A percentile compares a stretch with the other conserved stretches of the same genome.
phyloP scores from a whole-genome alignment of 2,888 invertebrate species.

The Acrocyrtus sp. region DNA sequence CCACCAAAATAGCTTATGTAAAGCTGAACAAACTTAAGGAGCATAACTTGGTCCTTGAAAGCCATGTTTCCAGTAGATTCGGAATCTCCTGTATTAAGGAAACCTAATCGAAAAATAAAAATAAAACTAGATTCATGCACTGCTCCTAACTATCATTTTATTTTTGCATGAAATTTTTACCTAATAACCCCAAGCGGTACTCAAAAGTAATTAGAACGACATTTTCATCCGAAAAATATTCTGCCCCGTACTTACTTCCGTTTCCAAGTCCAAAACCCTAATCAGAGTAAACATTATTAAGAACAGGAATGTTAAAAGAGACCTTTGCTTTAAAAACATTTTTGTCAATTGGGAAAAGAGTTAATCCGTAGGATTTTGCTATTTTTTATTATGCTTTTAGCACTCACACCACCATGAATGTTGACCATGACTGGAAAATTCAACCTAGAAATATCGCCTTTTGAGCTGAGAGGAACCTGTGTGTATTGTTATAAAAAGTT shows the following conservation, averaged over 20 bases:
- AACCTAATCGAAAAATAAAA: constrained; percentile 23
- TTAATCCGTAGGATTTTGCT: too few relatives aligned
- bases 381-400: too few relatives aligned
- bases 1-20: constrained; percentile 50
- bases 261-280: constrained; percentile 44
- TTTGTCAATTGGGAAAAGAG: too few relatives aligned
- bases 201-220: constrained; percentile 45
- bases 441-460: too few relatives aligned
- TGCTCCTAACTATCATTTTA: neutral
- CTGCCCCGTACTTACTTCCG: constrained; percentile 47
- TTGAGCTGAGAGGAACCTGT: too few relatives aligned
- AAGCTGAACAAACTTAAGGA: constrained; percentile 11
- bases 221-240: constrained; percentile 57
- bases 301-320: too few relatives aligned
- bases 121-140: neutral
- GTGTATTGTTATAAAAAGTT: too few relatives aligned
- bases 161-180: constrained; percentile 12
- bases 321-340: too few relatives aligned
- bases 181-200: constrained; percentile 43
- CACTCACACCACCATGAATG: constrained; percentile 50
- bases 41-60: constrained; percentile 36
- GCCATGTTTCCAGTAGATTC: constrained; percentile 43
- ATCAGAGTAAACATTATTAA: neutral
- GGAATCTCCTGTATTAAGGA: constrained; percentile 43
- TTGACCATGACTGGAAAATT: constrained; percentile 40